Evolutionary conservation across 2,113 vertebrate species (phyloP), one percentile per base, ranked within the genome.

Genomic region (Raja brachyura): DNA sequence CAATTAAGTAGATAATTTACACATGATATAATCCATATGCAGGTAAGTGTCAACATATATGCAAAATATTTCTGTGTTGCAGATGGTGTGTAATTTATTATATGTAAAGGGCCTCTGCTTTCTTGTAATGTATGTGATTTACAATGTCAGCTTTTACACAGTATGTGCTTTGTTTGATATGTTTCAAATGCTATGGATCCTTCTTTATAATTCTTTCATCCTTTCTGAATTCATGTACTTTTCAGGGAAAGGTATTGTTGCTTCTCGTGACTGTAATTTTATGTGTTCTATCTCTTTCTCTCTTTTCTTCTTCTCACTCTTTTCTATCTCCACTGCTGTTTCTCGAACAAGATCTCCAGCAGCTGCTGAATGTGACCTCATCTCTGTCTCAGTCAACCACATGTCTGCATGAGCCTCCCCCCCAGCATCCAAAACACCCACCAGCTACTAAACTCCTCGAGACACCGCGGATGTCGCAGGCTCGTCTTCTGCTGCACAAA

Each of bases 361-460:
- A 86, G 33, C 78, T 93, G 93, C 93, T 93, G 63, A 85, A 66
- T 85, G 83, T 81, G 63, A 85, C 77, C 48, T 83, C 93, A 39
- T 93, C 93, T 86, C 66, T 93, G 33, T 93, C 93, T 79, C 93
- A 93, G 93, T 93, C 93, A 66, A 86, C 93, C 68, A 73, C 78
- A 81, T 93, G 78, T 54, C 83, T 76, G n/a, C 85, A 76, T 70
- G 54, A 88, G 54, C 93, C 70, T 88, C 20, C 83, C 54, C 73
- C 81, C 93, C 54, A 59, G 61, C 48, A 70, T 81, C 56, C 79
- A 68, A 93, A 93, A 93, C 94, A 93, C 93, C 94, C 81, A 90
- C 94, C 93, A 70, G 93, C 74, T 73, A 93, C 93, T 93, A 90
- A 90, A 81, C 93, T 94, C 94, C 94, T 93, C 90, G 94, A 93